Percentiles rank a stretch among this genome's conserved stretches.
phyloP scores from a whole-genome alignment of 1,140 invertebrate species.

The Hyles euphorbiae region DNA sequence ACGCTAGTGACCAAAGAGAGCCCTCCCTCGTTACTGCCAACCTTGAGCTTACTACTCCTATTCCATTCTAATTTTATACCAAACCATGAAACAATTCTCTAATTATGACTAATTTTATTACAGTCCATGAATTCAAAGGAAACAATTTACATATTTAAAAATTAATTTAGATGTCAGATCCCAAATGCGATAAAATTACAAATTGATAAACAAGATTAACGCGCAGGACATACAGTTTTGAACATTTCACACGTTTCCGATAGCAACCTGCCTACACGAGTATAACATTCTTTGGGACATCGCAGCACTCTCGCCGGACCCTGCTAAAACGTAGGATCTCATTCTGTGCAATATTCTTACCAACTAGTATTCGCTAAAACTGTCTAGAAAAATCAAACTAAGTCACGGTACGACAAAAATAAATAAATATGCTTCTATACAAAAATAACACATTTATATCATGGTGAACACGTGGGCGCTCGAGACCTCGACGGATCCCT shows the following conservation, averaged over 20 bases:
- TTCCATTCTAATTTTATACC: slow-evolving; percentile 44
- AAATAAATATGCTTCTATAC: slow-evolving; percentile 74
- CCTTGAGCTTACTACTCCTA: slow-evolving; percentile 41
- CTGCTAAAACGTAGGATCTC: slow-evolving; percentile 70
- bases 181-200: slow-evolving; percentile 25
- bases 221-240: slow-evolving; percentile 16
- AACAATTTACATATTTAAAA: slow-evolving; percentile 29
- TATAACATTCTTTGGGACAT: slow-evolving; percentile 72
- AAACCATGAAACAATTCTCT: slow-evolving; percentile 44
- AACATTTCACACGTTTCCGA: slow-evolving; percentile 26
- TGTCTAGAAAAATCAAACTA: slow-evolving; percentile 61
- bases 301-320: slow-evolving; percentile 64
- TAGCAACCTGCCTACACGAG: slow-evolving; percentile 49
- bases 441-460: slow-evolving; percentile 66
- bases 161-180: slow-evolving; percentile 35
- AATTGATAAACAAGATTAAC: slow-evolving; percentile 20
- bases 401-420: slow-evolving; percentile 51
- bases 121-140: slow-evolving; percentile 32
- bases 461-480: slow-evolving; percentile 62
- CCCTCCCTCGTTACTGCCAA: slow-evolving; percentile 41
- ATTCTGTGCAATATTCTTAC: slow-evolving; percentile 59
- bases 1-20: slow-evolving; percentile 40
- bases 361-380: slow-evolving; percentile 61
- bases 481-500: slow-evolving; percentile 41
- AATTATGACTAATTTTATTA: slow-evolving; percentile 47